phyloP scores from a whole-genome alignment of 1,140 invertebrate genomes.

The Drosophila oshimai region DNA sequence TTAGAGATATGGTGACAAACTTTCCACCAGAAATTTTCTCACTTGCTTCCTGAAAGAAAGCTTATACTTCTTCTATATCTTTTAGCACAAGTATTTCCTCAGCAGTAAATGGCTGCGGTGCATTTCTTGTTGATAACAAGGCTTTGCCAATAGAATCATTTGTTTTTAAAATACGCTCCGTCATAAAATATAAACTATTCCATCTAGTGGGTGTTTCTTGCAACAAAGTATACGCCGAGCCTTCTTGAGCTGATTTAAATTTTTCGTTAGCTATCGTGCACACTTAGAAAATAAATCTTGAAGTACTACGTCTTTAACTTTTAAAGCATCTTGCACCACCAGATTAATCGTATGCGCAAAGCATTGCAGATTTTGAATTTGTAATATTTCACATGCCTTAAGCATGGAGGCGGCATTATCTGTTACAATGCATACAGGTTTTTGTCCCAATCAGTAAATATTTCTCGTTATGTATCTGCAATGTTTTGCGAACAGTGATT shows the following conservation, averaged over 20 bases:
- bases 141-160: constrained; percentile 14
- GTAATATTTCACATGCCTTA: background rate
- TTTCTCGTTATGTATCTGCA: no score
- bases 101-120: background rate
- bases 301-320: no score
- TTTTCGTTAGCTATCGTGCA: background rate
- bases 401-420: background rate
- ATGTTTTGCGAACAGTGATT: no score
- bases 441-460: no score
- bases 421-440: background rate
- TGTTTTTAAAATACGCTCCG: constrained; percentile 4
- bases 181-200: constrained; percentile 8
- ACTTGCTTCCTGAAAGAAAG: constrained; percentile 6
- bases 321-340: no score
- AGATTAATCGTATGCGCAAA: no score
- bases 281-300: background rate
- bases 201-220: background rate
- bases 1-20: background rate
- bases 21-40: background rate
- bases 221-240: background rate
- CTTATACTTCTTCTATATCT: background rate
- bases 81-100: constrained; percentile 2
- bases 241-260: background rate
- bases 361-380: background rate
- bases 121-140: constrained; percentile 2